Percentiles rank a stretch among this genome's conserved stretches.
Evolutionary conservation across 2,888 invertebrate species (phyloP).

Genomic region (Malthinus flaveolus): DNA sequence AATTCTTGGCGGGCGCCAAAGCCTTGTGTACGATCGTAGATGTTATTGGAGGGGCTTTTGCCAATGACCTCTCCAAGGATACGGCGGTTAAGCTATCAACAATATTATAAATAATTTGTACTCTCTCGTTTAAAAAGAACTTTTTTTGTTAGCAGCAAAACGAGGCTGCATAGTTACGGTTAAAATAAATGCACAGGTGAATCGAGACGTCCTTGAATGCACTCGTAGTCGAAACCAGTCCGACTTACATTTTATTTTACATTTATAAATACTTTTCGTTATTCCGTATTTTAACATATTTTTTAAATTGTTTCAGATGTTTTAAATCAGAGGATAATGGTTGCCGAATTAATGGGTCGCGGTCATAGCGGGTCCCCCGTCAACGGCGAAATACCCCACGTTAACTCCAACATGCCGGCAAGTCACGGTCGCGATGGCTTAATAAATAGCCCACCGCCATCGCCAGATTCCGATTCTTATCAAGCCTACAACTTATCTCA

Average conservation of each 20-base stretch:
- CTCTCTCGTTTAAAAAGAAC: background rate
- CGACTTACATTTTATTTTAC: background rate
- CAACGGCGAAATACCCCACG: slow-evolving; percentile 68
- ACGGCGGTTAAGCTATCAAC: slow-evolving; percentile 35
- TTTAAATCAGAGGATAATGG: slow-evolving; percentile 74
- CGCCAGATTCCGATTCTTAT: slow-evolving; percentile 48
- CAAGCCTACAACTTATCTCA: slow-evolving; percentile 58
- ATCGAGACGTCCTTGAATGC: slow-evolving; percentile 41
- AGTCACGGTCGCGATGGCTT: slow-evolving; percentile 52
- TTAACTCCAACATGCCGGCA: slow-evolving; percentile 61
- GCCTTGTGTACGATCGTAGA: slow-evolving; percentile 30
- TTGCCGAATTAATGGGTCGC: slow-evolving; percentile 82
- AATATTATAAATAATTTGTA: slow-evolving; percentile 14
- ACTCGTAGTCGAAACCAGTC: slow-evolving; percentile 41
- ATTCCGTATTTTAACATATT: too few relatives aligned
- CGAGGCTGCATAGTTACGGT: slow-evolving; percentile 3
- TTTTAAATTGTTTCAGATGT: slow-evolving; percentile 47
- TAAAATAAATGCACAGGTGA: slow-evolving; percentile 33
- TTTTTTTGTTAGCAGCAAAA: too few relatives aligned
- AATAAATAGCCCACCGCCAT: slow-evolving; percentile 49
- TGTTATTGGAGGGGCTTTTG: slow-evolving; percentile 31
- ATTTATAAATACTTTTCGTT: slow-evolving; percentile 1
- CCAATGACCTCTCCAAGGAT: slow-evolving; percentile 42
- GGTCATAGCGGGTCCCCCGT: slow-evolving; percentile 71
- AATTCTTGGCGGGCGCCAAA: slow-evolving; percentile 36